Evolutionary conservation across 2,797 vertebrate genomes (phyloP).

Genomic region (Onychomys arenicola): DNA sequence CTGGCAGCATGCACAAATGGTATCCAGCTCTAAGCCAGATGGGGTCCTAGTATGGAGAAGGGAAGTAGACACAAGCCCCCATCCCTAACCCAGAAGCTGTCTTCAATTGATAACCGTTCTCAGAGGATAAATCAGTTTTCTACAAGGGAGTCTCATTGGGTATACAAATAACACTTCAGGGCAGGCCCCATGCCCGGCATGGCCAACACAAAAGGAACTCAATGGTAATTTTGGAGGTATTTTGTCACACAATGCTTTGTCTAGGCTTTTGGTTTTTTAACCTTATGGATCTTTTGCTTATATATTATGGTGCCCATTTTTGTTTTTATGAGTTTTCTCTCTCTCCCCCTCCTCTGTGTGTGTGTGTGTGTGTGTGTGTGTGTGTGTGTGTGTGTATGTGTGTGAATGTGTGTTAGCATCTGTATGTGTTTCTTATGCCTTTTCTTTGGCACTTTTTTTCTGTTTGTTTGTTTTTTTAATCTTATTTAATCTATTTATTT

Average conservation of each 20-base stretch:
- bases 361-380: neutral
- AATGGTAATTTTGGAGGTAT: neutral
- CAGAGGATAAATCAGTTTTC: neutral
- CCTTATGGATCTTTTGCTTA: neutral
- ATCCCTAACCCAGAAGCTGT: neutral
- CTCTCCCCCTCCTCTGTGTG: too few relatives aligned
- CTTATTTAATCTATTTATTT: neutral
- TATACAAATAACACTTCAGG: neutral
- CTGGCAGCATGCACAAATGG: neutral
- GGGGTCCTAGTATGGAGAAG: neutral
- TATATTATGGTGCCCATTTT: neutral
- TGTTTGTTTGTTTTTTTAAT: neutral
- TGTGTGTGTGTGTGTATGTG: neutral
- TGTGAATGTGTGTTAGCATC: neutral
- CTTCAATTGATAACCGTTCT: neutral
- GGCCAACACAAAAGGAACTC: neutral
- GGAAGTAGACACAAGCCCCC: neutral
- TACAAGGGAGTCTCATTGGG: neutral
- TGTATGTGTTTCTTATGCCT: neutral
- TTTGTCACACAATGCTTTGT: neutral
- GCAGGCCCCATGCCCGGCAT: too few relatives aligned
- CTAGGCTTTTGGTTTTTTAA: neutral
- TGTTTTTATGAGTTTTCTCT: neutral
- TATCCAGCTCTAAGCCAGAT: neutral
- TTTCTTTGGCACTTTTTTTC: neutral